Conservation (phyloP, 2,113 vertebrate species). For the Daphoenositta chrysoptera region DNA sequence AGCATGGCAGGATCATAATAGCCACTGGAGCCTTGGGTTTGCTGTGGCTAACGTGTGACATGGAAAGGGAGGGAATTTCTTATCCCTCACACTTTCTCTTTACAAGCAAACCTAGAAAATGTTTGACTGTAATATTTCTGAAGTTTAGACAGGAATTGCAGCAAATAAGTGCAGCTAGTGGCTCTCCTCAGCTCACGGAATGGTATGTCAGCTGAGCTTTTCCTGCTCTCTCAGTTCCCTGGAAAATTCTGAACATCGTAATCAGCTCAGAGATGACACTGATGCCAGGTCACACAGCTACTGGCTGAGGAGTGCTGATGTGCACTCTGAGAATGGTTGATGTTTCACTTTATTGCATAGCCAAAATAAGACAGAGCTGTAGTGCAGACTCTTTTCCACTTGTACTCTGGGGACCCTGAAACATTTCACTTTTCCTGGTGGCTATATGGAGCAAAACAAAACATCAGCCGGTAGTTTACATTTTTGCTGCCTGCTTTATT, state of each 20-base stretch:
- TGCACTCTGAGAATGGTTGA: background rate
- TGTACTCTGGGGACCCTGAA: conserved; percentile 8
- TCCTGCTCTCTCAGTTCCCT: background rate
- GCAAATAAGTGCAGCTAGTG: background rate
- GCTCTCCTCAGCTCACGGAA: background rate
- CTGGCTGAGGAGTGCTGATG: background rate
- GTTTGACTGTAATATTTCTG: background rate
- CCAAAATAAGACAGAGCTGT: conserved; percentile 11
- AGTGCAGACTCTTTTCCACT: conserved; percentile 20
- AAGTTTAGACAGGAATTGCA: background rate
- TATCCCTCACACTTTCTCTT: background rate
- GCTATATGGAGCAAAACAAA: conserved; percentile 56
- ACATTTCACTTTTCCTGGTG: conserved; percentile 30
- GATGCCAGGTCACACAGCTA: background rate
- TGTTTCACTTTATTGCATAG: background rate
- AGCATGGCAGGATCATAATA: background rate
- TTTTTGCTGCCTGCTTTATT: conserved; percentile 52
- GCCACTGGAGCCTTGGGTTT: background rate
- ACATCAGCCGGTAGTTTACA: conserved; percentile 34
- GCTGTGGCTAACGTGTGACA: background rate
- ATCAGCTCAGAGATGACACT: background rate
- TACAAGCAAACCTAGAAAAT: background rate
- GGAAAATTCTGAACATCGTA: background rate
- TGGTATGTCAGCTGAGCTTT: background rate
- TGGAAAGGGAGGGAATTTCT: background rate